A percentile compares a stretch with the other conserved stretches of the same genome.
These are phyloP conservation scores for Euzetes globulus DNA, from an alignment of 2,888 invertebrate species.

Conservation along the genomic window DNA sequence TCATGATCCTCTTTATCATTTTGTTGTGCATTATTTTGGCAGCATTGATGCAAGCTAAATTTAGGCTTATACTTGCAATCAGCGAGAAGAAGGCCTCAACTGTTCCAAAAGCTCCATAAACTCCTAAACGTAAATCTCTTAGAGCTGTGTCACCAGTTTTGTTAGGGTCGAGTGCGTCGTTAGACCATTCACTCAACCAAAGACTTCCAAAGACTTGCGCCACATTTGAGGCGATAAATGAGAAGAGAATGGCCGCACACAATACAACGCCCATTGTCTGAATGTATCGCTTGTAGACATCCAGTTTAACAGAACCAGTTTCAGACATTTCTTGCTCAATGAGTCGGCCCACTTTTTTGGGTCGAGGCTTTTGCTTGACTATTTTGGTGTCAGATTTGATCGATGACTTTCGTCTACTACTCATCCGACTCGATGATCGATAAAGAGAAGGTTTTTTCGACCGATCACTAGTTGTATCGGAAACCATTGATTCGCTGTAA, in stretches of 20 bases:
- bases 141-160: constrained; percentile 37
- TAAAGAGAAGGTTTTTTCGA: background rate
- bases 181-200: constrained; percentile 43
- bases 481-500: background rate
- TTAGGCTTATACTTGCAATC: constrained; percentile 41
- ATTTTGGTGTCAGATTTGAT: background rate
- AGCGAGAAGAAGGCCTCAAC: constrained; percentile 43
- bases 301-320: constrained; percentile 46
- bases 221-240: constrained; percentile 26
- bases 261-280: constrained; percentile 22
- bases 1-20: constrained; percentile 43
- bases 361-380: too few relatives aligned
- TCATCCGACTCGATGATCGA: background rate
- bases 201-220: constrained; percentile 33
- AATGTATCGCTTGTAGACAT: constrained; percentile 35
- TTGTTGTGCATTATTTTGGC: constrained; percentile 46
- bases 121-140: constrained; percentile 47
- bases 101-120: constrained; percentile 50
- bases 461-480: background rate
- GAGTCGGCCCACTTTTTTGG: constrained; percentile 19
- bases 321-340: constrained; percentile 46
- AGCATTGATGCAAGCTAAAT: constrained; percentile 54
- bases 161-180: constrained; percentile 39
- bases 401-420: background rate
- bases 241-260: constrained; percentile 66